Conservation (phyloP, 2,888 invertebrate species). For the Dermolepida albohirtum region DNA sequence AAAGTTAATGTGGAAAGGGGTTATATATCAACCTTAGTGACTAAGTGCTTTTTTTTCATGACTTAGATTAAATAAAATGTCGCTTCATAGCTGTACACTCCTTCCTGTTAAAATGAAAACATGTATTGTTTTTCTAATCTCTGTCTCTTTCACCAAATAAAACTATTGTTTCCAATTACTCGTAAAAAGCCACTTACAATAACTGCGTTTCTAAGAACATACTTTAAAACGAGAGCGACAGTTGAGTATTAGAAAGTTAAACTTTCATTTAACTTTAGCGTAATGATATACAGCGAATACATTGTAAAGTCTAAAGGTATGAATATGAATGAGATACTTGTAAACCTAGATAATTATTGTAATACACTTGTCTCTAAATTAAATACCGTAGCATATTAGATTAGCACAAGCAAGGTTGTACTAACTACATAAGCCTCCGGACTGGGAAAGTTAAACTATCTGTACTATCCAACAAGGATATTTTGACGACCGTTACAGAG, state of each 20-base stretch:
- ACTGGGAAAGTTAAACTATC: conserved; percentile 19
- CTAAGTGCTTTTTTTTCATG: too few species aligned
- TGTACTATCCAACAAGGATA: neutral
- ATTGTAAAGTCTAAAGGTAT: conserved; percentile 17
- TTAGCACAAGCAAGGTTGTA: conserved; percentile 19
- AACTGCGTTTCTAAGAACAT: too few species aligned
- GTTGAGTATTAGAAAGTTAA: conserved; percentile 17
- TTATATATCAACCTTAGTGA: too few species aligned
- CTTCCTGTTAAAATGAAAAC: too few species aligned
- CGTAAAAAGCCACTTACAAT: too few species aligned
- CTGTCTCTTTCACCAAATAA: too few species aligned
- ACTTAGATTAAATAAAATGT: too few species aligned
- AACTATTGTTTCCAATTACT: too few species aligned
- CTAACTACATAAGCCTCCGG: conserved; percentile 7
- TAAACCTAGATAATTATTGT: conserved; percentile 15
- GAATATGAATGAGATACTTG: conserved; percentile 24
- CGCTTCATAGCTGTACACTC: too few species aligned
- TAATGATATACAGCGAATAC: conserved; percentile 22
- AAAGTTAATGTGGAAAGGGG: too few species aligned
- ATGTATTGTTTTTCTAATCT: too few species aligned
- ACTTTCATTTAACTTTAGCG: neutral
- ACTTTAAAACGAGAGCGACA: too few species aligned
- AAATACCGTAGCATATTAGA: conserved; percentile 26
- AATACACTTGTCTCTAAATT: conserved; percentile 32
- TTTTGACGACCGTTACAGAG: neutral